phyloP scores from a whole-genome alignment of 92 coral and sea anemone genomes.

The Micromussa lordhowensis region DNA sequence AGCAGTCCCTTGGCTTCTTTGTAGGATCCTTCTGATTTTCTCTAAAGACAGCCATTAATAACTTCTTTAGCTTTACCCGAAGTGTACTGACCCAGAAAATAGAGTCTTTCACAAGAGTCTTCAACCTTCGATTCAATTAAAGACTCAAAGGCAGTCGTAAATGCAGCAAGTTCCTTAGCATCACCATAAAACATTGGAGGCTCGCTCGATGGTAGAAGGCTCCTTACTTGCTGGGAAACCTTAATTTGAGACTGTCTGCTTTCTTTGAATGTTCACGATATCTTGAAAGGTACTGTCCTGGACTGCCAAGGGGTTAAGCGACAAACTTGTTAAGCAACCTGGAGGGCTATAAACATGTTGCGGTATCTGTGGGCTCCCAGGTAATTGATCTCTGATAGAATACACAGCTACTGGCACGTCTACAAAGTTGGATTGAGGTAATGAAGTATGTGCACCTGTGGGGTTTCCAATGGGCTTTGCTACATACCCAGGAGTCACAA shows the following conservation, averaged over 20 bases:
- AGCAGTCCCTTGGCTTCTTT: slow-evolving; percentile 25
- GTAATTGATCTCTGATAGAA: too few species aligned
- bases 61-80: slow-evolving; percentile 39
- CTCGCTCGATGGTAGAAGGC: slow-evolving; percentile 9
- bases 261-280: too few species aligned
- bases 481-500: too few species aligned
- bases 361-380: neutral
- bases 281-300: too few species aligned
- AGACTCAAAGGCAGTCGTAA: slow-evolving; percentile 58
- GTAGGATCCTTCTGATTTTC: slow-evolving; percentile 43
- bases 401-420: too few species aligned
- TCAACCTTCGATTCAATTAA: slow-evolving; percentile 65
- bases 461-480: too few species aligned
- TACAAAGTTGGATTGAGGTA: too few species aligned
- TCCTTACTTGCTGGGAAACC: slow-evolving; percentile 5
- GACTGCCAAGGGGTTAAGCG: neutral
- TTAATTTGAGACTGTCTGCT: too few species aligned
- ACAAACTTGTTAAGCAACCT: neutral
- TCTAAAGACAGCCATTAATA: slow-evolving; percentile 44
- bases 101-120: slow-evolving; percentile 60
- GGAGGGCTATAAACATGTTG: neutral
- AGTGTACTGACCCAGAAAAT: slow-evolving; percentile 35
- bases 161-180: neutral
- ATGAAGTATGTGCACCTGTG: too few species aligned
- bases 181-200: slow-evolving; percentile 10